These are phyloP conservation scores for Bettongia penicillata DNA, from an alignment of 2,113 vertebrate species.

Conservation along the genomic window DNA sequence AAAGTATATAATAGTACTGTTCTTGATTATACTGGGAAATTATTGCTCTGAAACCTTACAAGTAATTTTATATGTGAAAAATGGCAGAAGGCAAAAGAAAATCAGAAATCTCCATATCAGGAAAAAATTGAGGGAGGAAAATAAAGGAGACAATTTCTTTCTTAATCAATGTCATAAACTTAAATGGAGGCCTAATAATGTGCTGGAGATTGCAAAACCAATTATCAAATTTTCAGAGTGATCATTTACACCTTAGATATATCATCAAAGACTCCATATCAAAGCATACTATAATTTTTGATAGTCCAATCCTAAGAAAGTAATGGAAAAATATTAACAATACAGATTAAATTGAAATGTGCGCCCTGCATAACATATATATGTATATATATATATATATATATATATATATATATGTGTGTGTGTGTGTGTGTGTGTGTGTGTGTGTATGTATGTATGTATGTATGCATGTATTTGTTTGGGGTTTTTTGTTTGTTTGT, in stretches of 20 bases:
- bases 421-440: too few species aligned
- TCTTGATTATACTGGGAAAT: background rate
- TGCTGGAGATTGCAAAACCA: background rate
- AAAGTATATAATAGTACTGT: background rate
- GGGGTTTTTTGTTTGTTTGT: background rate
- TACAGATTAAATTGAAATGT: background rate
- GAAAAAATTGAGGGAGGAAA: rapidly evolving
- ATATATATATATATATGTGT: too few species aligned
- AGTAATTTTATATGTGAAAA: background rate
- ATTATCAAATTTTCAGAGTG: background rate
- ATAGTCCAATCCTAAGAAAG: background rate
- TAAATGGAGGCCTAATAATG: background rate
- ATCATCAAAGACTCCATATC: background rate
- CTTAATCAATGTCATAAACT: background rate
- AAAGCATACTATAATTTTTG: background rate
- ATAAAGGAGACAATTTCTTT: background rate
- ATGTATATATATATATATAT: too few species aligned
- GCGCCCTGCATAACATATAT: too few species aligned
- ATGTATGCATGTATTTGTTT: too few species aligned
- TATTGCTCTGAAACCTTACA: rapidly evolving
- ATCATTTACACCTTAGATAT: background rate
- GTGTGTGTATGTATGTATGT: background rate
- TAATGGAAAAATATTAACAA: background rate
- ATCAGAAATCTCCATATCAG: rapidly evolving
- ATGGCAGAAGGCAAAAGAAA: background rate